phyloP scores from a whole-genome alignment of 2,888 invertebrate species.

The Coenonympha glycerion region DNA sequence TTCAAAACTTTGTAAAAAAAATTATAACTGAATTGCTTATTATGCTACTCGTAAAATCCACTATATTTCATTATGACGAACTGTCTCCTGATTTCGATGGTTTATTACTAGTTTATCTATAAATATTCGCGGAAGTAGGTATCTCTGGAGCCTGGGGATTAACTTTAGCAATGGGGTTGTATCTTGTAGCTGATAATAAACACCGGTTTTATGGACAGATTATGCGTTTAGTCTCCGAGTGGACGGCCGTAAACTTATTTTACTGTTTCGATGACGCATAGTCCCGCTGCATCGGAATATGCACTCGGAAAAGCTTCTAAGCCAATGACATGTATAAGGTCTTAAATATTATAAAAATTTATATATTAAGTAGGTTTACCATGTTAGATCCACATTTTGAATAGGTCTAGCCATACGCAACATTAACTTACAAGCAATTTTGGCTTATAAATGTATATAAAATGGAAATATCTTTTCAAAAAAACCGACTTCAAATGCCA shows the following conservation, averaged over 20 bases:
- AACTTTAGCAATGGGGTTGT: slow-evolving; percentile 45
- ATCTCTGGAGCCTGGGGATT: slow-evolving; percentile 18
- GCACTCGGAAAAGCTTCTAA: slow-evolving; percentile 52
- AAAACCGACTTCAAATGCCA: too few relatives aligned
- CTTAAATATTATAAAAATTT: slow-evolving; percentile 2
- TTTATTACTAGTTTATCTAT: neutral
- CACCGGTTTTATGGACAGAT: slow-evolving; percentile 54
- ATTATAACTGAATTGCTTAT: too few relatives aligned
- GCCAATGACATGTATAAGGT: slow-evolving; percentile 11
- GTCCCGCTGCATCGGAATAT: slow-evolving; percentile 40
- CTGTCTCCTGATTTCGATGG: neutral
- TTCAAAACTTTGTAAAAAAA: too few relatives aligned
- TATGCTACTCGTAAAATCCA: too few relatives aligned
- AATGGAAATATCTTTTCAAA: too few relatives aligned
- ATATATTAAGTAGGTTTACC: too few relatives aligned
- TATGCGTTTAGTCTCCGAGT: slow-evolving; percentile 48
- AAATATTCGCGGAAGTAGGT: neutral
- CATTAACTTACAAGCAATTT: too few relatives aligned
- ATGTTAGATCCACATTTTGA: too few relatives aligned
- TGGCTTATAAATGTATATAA: too few relatives aligned
- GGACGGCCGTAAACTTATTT: slow-evolving; percentile 52
- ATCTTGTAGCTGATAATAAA: slow-evolving; percentile 50
- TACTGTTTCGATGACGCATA: slow-evolving; percentile 50
- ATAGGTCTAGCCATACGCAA: too few relatives aligned
- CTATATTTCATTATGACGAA: too few relatives aligned